Base-by-base conservation (phyloP, 2,888 invertebrate species). In the Thereva unica region DNA sequence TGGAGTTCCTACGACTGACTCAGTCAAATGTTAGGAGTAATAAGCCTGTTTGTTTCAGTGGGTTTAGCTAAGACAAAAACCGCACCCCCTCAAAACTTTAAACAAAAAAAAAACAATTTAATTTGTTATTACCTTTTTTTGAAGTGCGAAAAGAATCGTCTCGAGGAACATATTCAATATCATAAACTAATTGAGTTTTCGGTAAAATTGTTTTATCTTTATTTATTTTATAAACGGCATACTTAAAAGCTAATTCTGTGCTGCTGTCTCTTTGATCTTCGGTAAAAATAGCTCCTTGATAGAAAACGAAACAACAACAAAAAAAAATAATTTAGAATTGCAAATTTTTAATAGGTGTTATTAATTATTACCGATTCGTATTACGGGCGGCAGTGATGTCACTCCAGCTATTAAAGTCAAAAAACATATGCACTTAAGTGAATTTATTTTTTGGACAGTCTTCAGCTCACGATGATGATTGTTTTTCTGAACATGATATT, bases 161-260 rank as follows among this genome's bases (percentile, higher is more conserved):
- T 64, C 88, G 87, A 2, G 92, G 90, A 50, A 93, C 91, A 78
- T 95, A 93, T 81, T 94, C 92, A 73, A 95, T 93, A 76, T 96
- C 94, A 79, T 95, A 95, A n/a, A 94, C 89, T 47, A 97, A 84
- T 3, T 94, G 92, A 1, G 91, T 92, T 75, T 93, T 91, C 0
- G 95, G 91, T 65, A 96, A 83, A 10, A 96, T 83, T 69, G 84
- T 86, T 65, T 90, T 85, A 75, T 95, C 94, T 76, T 93, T 92
- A 83, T 97, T 97, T 76, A 97, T 92, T 72, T 92, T 87, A 82
- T 95, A 94, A 9, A 96, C 93, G 5, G 96, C 95, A 83, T 95
- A 95, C 77, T 95, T 95, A 83, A 97, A 96, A 1, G 96, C 95
- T 72, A 94, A 83, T 80, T 95, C 95, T 0, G 91, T 87, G 70